A percentile compares a stretch with the other conserved stretches of the same genome.
phyloP scores from a whole-genome alignment of 2,113 vertebrate species.

The Corydoras maculifer region DNA sequence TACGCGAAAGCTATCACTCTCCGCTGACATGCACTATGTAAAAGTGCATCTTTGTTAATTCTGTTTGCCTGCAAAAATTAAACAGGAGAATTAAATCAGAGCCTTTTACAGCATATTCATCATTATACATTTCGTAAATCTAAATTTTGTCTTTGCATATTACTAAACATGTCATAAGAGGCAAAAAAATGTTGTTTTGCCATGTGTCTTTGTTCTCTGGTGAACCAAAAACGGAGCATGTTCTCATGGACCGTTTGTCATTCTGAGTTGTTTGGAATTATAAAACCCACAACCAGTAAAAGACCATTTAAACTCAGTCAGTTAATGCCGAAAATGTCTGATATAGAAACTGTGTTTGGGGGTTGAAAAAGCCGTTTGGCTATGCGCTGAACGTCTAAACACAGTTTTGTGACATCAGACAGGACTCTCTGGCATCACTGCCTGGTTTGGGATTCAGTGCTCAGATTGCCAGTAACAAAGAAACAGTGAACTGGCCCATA shows the following conservation, averaged over 20 bases:
- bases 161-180: not conserved
- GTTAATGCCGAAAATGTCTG: conserved; percentile 49
- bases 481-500: conserved; percentile 39
- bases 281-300: conserved; percentile 46
- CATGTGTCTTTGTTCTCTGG: not conserved
- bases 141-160: not conserved
- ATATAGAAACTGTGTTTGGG: conserved; percentile 47
- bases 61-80: no score
- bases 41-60: no score
- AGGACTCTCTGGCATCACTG: conserved; percentile 51
- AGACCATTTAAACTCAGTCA: conserved; percentile 41
- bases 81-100: no score
- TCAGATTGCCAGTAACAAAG: conserved; percentile 21
- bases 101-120: not conserved
- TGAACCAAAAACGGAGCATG: not conserved
- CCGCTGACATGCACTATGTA: no score
- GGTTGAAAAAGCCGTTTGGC: conserved; percentile 52
- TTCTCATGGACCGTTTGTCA: conserved; percentile 49
- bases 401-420: conserved; percentile 56
- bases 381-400: conserved; percentile 56
- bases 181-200: not conserved
- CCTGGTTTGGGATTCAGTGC: conserved; percentile 39
- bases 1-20: no score
- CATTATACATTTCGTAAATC: not conserved
- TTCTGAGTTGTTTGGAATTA: conserved; percentile 60